Evolutionary conservation across 2,888 invertebrate genomes (phyloP).

Genomic region (Selenia dentaria): DNA sequence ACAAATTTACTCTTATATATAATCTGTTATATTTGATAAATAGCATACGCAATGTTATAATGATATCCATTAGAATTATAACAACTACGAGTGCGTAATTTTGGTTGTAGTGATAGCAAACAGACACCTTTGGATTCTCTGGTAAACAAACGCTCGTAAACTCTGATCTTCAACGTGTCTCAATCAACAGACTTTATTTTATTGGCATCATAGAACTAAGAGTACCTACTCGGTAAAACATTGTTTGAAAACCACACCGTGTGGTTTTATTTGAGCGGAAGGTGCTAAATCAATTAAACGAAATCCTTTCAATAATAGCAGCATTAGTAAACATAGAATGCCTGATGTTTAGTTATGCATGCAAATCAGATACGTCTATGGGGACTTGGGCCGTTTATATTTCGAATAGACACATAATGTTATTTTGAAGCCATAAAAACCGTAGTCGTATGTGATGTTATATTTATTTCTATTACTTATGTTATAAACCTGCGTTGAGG

Average conservation of each 20-base stretch:
- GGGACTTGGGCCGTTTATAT: conserved; percentile 45
- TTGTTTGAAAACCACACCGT: neutral
- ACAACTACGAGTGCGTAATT: too few relatives aligned
- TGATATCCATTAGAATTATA: too few relatives aligned
- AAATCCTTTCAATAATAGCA: conserved; percentile 34
- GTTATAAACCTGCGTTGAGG: too few relatives aligned
- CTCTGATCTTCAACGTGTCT: neutral
- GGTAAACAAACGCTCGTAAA: conserved; percentile 3
- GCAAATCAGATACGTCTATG: conserved; percentile 55
- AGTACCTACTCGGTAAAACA: neutral
- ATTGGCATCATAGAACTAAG: neutral
- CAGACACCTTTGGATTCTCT: conserved; percentile 3
- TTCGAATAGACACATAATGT: conserved; percentile 24
- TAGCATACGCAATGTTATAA: too few relatives aligned
- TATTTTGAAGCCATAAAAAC: conserved; percentile 16
- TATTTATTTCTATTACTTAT: too few relatives aligned
- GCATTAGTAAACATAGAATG: conserved; percentile 47
- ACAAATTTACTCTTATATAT: too few relatives aligned
- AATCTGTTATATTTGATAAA: too few relatives aligned
- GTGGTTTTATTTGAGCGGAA: conserved; percentile 13
- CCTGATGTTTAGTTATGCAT: conserved; percentile 52
- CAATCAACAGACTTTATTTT: neutral
- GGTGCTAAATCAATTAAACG: conserved; percentile 34
- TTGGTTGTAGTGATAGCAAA: neutral
- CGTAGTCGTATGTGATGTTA: conserved; percentile 1